Conservation (phyloP, 2,888 invertebrate genomes). For the Anorthoa munda region DNA sequence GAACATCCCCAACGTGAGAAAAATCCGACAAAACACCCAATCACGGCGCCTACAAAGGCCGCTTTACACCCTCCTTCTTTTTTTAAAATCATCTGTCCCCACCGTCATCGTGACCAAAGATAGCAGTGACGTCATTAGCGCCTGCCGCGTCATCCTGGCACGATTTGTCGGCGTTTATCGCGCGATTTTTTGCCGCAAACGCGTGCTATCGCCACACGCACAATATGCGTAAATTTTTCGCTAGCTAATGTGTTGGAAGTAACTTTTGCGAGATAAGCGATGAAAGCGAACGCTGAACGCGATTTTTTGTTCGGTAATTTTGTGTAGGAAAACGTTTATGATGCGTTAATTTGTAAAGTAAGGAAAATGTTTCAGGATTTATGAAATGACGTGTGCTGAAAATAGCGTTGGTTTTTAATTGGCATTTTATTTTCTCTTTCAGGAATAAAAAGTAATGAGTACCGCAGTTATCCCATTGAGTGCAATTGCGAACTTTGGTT, state of each 20-base stretch:
- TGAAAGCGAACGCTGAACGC: conserved; percentile 82
- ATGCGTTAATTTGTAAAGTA: conserved; percentile 62
- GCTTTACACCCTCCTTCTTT: conserved; percentile 74
- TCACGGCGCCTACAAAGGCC: conserved; percentile 82
- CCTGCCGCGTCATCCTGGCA: conserved; percentile 84
- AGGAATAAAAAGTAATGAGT: too few relatives aligned
- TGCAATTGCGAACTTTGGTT: too few relatives aligned
- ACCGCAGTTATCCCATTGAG: not conserved
- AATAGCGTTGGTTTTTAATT: not conserved
- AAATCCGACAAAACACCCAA: conserved; percentile 86
- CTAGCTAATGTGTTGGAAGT: conserved; percentile 88
- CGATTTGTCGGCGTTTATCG: conserved; percentile 90
- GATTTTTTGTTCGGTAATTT: conserved; percentile 75
- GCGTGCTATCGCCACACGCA: conserved; percentile 84
- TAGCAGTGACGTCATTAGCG: conserved; percentile 88
- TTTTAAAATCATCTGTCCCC: conserved; percentile 80
- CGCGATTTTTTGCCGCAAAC: conserved; percentile 82
- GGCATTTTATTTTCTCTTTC: too few relatives aligned
- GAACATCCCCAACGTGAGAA: conserved; percentile 86
- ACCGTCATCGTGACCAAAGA: conserved; percentile 82
- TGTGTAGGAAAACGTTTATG: conserved; percentile 62
- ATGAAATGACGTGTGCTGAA: conserved; percentile 4
- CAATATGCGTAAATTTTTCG: conserved; percentile 88
- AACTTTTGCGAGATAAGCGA: conserved; percentile 85
- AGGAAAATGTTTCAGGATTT: conserved; percentile 30